Base-by-base conservation (phyloP, 2,888 invertebrate species). In the Spisula subtruncata region DNA sequence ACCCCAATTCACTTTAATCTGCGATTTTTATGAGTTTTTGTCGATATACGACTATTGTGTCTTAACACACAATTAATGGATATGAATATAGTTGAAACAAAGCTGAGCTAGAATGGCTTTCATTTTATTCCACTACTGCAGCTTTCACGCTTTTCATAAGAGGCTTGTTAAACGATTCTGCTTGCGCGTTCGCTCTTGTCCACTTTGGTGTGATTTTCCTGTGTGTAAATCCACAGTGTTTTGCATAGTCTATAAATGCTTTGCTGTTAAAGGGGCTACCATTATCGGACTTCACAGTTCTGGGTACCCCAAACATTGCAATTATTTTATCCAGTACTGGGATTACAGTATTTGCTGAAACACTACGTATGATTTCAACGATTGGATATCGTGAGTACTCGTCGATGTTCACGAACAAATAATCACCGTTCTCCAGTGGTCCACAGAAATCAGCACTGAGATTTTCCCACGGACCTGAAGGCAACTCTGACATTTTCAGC, bases 101-200 rank as follows among this genome's bases (percentile, higher is more conserved):
- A 41, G 54, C 54, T 20, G 18, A 18, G 54, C 14, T 18, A 54
- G 1, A 54, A 54, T 54, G 54, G 54, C 54, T 54, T 6, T 18
- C 54, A 54, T 54, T 54, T 18, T 20, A 20, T 56, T 20, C 41
- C 41, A n/a, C n/a, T n/a, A n/a, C n/a, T n/a, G 85, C 83, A 20
- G 88, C 35, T 71, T 81, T 83, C 0, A 88, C 66, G n/a, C 66
- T 56, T 81, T 88, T 86, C 83, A 88, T 80, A 0, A 86, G 75
- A 35, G 90, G 83, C 29, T 75, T 88, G 29, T 83, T 88, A 29
- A 90, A 83, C 56, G 88, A 48, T 75, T 88, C 88, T 0, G 81
- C 85, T 35, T 85, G 81, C 0, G 85, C 54, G 48, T 88, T 81
- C 0, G 85, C 71, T 51, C 32, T 29, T 1, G 85, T 81, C 81